phyloP scores from a whole-genome alignment of 2,888 invertebrate genomes.

The Heliconius hortense region DNA sequence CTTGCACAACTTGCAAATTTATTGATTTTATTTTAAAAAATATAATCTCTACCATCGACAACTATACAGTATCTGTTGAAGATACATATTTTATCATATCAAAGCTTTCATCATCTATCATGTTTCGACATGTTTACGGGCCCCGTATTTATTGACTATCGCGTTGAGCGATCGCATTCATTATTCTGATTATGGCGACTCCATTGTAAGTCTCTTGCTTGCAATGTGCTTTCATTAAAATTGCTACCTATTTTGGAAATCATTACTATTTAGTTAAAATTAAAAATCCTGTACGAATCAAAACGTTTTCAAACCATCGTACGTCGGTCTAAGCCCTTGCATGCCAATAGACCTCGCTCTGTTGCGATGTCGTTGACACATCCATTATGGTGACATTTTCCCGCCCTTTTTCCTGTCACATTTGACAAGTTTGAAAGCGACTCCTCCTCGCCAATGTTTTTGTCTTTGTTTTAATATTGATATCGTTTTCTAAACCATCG shows the following conservation, averaged over 20 bases:
- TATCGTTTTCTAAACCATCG: conserved; percentile 24
- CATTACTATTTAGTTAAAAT: conserved; percentile 35
- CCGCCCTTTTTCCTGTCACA: conserved; percentile 80
- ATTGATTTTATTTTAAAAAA: conserved; percentile 22
- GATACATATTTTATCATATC: conserved; percentile 71
- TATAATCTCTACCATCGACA: conserved; percentile 22
- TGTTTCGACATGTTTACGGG: conserved; percentile 75
- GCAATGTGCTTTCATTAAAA: conserved; percentile 39
- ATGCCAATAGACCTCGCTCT: conserved; percentile 68
- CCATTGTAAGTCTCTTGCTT: conserved; percentile 40
- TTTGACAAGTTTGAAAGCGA: conserved; percentile 80
- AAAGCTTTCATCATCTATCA: conserved; percentile 74
- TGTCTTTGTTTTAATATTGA: conserved; percentile 40
- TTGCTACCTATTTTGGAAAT: conserved; percentile 33
- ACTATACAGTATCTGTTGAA: conserved; percentile 41
- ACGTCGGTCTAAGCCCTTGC: conserved; percentile 64
- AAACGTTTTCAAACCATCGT: conserved; percentile 64
- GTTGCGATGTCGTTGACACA: conserved; percentile 77
- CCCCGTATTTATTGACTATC: conserved; percentile 73
- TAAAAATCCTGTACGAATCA: conserved; percentile 62
- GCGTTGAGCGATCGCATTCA: conserved; percentile 69
- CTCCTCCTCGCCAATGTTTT: conserved; percentile 76
- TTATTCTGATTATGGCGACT: conserved; percentile 65
- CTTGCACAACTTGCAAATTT: conserved; percentile 9
- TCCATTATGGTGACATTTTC: conserved; percentile 80